Percentiles rank a stretch among this genome's conserved stretches.
Conservation (phyloP, 2,113 vertebrate species). For the Aix galericulata region DNA sequence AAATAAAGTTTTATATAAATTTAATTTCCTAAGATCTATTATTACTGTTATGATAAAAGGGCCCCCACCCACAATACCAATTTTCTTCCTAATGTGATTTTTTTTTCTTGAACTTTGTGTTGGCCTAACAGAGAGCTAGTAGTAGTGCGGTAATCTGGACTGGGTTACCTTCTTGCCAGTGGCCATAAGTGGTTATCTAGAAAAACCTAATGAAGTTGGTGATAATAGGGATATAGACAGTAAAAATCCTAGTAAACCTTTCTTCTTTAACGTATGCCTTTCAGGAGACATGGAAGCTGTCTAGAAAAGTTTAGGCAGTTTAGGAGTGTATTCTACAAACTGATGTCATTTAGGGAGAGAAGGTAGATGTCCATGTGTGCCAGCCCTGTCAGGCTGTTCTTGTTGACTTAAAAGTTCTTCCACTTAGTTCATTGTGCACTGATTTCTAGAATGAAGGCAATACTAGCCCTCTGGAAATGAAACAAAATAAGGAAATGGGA, state of each 20-base stretch:
- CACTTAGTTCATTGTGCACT: neutral
- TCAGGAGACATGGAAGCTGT: neutral
- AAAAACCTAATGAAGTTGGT: neutral
- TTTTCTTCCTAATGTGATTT: slow-evolving; percentile 3
- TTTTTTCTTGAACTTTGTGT: neutral
- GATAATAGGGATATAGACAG: neutral
- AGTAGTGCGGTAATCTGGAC: neutral
- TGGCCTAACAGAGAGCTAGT: neutral
- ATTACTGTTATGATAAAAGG: neutral
- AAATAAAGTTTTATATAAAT: neutral
- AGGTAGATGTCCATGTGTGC: neutral
- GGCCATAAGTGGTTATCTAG: neutral
- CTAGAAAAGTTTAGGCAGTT: neutral
- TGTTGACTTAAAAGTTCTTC: neutral
- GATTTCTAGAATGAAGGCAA: neutral
- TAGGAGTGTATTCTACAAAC: neutral
- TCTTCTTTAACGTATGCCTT: neutral
- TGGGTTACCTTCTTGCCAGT: neutral
- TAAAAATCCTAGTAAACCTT: neutral
- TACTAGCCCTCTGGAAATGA: neutral
- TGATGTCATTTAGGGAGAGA: neutral
- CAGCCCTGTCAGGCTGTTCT: neutral
- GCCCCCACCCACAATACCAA: neutral
- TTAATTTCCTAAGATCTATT: neutral
- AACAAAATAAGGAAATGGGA: neutral